Percentiles rank a stretch among this genome's conserved stretches.
These are phyloP conservation scores for Callimico goeldii DNA, from an alignment of 2,797 vertebrate species.

Conservation along the genomic window DNA sequence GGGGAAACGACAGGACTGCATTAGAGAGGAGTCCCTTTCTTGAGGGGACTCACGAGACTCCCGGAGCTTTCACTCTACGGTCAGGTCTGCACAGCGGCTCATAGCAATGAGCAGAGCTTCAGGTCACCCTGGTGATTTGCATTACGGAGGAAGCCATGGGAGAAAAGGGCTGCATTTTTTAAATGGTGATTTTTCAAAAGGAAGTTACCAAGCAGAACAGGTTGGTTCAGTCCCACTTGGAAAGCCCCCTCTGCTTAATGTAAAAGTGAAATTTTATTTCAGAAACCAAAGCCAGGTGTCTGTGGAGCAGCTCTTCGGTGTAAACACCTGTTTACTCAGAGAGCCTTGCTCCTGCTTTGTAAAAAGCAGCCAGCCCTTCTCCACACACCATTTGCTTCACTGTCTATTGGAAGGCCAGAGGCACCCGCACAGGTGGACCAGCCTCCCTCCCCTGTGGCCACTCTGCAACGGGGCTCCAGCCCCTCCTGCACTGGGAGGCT, in stretches of 20 bases:
- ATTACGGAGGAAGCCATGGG: not conserved
- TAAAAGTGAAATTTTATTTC: conserved; percentile 3
- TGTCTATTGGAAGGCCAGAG: not conserved
- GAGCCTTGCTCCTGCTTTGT: not conserved
- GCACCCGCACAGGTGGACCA: not conserved
- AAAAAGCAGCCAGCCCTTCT: not conserved
- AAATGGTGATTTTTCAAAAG: not conserved
- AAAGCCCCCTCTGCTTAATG: conserved; percentile 17
- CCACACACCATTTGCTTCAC: not conserved
- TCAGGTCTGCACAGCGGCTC: fast-evolving
- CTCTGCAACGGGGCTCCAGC: too few relatives aligned
- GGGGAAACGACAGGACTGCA: conserved; percentile 43
- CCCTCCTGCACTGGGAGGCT: not conserved
- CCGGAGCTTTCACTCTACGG: fast-evolving
- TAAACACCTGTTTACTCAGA: fast-evolving
- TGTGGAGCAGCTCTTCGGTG: fast-evolving
- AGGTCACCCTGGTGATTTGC: not conserved
- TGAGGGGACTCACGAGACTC: not conserved
- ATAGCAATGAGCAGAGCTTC: fast-evolving
- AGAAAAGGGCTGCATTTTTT: not conserved
- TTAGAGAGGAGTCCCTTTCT: not conserved
- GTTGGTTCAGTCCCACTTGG: not conserved
- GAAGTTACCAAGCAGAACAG: not conserved
- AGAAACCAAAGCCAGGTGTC: not conserved
- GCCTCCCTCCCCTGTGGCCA: not conserved